A percentile compares a stretch with the other conserved stretches of the same genome.
These are phyloP conservation scores for Sarcophaga bullata DNA, from an alignment of 1,140 invertebrate genomes.

Conservation along the genomic window DNA sequence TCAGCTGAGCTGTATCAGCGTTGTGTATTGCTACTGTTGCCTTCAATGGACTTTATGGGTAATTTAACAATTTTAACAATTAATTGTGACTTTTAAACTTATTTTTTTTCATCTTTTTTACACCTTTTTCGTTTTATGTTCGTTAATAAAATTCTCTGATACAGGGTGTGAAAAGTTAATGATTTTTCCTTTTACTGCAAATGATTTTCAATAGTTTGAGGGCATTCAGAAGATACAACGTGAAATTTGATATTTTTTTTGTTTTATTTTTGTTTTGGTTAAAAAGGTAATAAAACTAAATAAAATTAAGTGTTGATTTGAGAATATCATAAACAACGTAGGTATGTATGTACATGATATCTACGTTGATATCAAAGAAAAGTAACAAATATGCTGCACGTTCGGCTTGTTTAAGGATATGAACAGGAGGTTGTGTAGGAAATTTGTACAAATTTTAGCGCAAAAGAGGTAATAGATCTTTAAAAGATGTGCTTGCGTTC, in stretches of 20 bases:
- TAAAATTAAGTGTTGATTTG: too few relatives aligned
- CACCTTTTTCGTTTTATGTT: not conserved
- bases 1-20: not conserved
- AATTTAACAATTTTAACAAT: constrained; percentile 16
- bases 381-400: too few relatives aligned
- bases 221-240: not conserved
- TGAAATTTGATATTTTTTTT: not conserved
- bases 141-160: not conserved
- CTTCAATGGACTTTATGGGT: constrained; percentile 4
- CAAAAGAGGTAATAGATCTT: too few relatives aligned
- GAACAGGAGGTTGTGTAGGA: too few relatives aligned
- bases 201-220: not conserved
- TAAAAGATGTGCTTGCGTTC: too few relatives aligned
- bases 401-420: too few relatives aligned
- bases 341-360: too few relatives aligned
- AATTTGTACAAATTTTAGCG: too few relatives aligned
- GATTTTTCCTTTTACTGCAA: not conserved
- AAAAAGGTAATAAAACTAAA: too few relatives aligned
- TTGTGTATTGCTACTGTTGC: not conserved
- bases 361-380: too few relatives aligned
- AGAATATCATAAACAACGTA: too few relatives aligned
- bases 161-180: not conserved
- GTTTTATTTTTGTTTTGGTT: too few relatives aligned
- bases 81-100: not conserved
- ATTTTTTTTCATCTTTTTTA: not conserved